These are phyloP conservation scores for Doryteuthis pealeii DNA, from an alignment of 1,140 invertebrate species.

Conservation along the genomic window DNA sequence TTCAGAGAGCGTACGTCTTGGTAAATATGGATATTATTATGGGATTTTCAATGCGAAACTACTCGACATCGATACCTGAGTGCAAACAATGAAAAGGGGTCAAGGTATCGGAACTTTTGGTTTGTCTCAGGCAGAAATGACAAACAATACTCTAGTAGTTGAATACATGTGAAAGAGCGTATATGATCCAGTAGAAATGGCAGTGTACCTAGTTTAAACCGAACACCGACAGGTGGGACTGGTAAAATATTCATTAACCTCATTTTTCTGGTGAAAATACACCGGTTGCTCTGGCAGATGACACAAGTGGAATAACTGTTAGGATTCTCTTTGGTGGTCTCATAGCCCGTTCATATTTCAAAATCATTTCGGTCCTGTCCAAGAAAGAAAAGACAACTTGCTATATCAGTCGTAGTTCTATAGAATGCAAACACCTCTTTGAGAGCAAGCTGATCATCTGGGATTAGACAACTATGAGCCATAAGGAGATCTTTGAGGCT, in stretches of 20 bases:
- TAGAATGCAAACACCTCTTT: neutral
- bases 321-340: too few relatives aligned
- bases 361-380: neutral
- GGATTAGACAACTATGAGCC: neutral
- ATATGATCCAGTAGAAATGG: neutral
- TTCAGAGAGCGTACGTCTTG: neutral
- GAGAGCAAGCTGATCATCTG: neutral
- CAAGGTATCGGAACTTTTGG: too few relatives aligned
- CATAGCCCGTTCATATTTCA: neutral
- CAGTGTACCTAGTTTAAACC: neutral
- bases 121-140: neutral
- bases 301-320: neutral
- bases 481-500: neutral
- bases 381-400: neutral
- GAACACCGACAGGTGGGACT: neutral
- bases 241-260: neutral
- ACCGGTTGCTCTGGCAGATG: neutral
- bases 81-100: neutral
- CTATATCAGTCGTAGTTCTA: neutral
- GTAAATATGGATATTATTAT: neutral
- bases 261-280: neutral
- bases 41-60: neutral
- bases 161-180: neutral
- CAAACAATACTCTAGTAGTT: neutral
- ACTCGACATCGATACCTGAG: neutral